Evolutionary conservation across 2,888 invertebrate genomes (phyloP).

Genomic region (Homarus gammarus): DNA sequence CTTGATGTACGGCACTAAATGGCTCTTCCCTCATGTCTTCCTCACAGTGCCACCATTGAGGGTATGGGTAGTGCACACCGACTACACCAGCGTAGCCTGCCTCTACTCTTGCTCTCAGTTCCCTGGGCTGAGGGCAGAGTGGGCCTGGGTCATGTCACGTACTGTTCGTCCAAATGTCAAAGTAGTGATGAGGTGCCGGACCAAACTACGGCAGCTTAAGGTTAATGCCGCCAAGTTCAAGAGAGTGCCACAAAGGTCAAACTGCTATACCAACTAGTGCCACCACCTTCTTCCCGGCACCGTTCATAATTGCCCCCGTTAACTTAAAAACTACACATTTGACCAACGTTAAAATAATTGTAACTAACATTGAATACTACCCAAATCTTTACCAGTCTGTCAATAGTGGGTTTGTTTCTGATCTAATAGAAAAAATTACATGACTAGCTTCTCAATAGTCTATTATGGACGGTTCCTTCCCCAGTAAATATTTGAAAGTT

Average conservation of each 20-base stretch:
- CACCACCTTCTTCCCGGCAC: too few relatives aligned
- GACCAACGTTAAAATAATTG: too few relatives aligned
- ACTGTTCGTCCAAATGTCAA: constrained; percentile 29
- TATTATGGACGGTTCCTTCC: too few relatives aligned
- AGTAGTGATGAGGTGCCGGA: constrained; percentile 21
- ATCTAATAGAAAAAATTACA: too few relatives aligned
- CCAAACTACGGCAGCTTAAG: constrained; percentile 12
- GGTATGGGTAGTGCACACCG: constrained; percentile 52
- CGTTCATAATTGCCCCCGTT: too few relatives aligned
- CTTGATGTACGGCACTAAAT: too few relatives aligned
- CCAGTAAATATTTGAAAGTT: too few relatives aligned
- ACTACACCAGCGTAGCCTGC: constrained; percentile 44
- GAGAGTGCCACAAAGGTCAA: constrained; percentile 32
- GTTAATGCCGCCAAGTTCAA: constrained; percentile 49
- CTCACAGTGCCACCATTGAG: constrained; percentile 57
- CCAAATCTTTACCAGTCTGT: too few relatives aligned
- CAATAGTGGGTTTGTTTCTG: too few relatives aligned
- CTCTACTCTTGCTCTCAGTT: constrained; percentile 52
- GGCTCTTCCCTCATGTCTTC: neutral
- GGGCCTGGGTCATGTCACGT: constrained; percentile 58
- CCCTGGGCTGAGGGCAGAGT: constrained; percentile 56
- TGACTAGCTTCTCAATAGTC: too few relatives aligned
- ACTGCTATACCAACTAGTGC: neutral
- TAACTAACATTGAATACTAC: too few relatives aligned
- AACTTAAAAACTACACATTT: too few relatives aligned